These are phyloP conservation scores for Biston betularia DNA, from an alignment of 2,888 invertebrate species.

Conservation along the genomic window DNA sequence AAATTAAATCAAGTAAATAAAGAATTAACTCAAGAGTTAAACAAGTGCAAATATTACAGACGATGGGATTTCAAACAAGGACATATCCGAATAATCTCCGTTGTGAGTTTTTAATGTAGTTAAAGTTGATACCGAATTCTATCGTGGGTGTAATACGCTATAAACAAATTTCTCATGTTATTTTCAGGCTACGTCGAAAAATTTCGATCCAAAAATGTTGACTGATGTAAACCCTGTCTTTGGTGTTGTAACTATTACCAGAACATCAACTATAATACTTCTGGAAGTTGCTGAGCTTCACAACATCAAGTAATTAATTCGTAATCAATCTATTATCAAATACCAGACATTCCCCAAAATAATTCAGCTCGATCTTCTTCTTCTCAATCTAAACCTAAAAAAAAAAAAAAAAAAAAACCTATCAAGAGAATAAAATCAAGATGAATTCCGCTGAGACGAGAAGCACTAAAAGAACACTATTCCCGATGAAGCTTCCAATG, in stretches of 20 bases:
- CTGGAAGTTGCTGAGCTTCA: conserved; percentile 60
- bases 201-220: conserved; percentile 51
- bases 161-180: background rate
- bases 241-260: conserved; percentile 54
- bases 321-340: no score
- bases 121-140: background rate
- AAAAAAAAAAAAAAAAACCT: no score
- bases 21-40: conserved; percentile 47
- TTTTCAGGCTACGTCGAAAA: conserved; percentile 48
- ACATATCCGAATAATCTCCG: conserved; percentile 58
- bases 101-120: conserved; percentile 54
- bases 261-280: conserved; percentile 50
- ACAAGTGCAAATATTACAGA: conserved; percentile 62
- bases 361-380: no score
- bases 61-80: conserved; percentile 65
- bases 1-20: conserved; percentile 43
- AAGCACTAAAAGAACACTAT: no score
- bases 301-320: conserved; percentile 58
- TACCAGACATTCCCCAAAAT: no score
- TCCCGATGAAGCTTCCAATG: no score
- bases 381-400: no score
- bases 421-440: no score
- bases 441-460: no score
- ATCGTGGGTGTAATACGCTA: no score
- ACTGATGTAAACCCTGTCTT: conserved; percentile 43